Percentiles rank a stretch among this genome's conserved stretches.
Conservation (phyloP, 2,888 invertebrate species). For the Bellardia pandia region DNA sequence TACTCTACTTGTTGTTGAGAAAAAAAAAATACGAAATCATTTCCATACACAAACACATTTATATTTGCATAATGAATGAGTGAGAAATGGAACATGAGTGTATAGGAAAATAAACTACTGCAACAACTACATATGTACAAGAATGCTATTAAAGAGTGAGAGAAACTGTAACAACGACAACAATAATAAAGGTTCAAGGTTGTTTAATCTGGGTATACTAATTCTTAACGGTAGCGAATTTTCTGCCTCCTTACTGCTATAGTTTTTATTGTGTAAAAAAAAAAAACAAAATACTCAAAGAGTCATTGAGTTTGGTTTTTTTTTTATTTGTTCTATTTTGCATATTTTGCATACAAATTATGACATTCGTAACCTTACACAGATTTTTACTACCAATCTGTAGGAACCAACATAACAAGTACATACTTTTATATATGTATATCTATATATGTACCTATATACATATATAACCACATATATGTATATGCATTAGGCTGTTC, state of each 20-base stretch:
- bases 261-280: constrained; percentile 1
- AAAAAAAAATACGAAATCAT: constrained; percentile 15
- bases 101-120: neutral
- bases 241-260: constrained; percentile 7
- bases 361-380: constrained; percentile 58
- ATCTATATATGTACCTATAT: neutral
- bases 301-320: constrained; percentile 2
- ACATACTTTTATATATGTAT: neutral
- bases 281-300: constrained; percentile 20
- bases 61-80: constrained; percentile 12
- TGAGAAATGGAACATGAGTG: neutral
- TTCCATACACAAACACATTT: constrained; percentile 11
- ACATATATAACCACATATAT: neutral
- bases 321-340: constrained; percentile 21
- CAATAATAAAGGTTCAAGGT: constrained; percentile 59
- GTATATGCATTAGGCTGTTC: no score
- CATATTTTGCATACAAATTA: constrained; percentile 68
- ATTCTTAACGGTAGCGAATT: constrained; percentile 38
- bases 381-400: constrained; percentile 7
- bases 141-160: neutral
- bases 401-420: neutral
- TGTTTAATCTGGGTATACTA: constrained; percentile 30
- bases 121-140: no score
- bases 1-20: neutral
- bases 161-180: constrained; percentile 21